A percentile compares a stretch with the other conserved stretches of the same genome.
phyloP scores from a whole-genome alignment of 2,113 vertebrate genomes.

The Tautogolabrus adspersus region DNA sequence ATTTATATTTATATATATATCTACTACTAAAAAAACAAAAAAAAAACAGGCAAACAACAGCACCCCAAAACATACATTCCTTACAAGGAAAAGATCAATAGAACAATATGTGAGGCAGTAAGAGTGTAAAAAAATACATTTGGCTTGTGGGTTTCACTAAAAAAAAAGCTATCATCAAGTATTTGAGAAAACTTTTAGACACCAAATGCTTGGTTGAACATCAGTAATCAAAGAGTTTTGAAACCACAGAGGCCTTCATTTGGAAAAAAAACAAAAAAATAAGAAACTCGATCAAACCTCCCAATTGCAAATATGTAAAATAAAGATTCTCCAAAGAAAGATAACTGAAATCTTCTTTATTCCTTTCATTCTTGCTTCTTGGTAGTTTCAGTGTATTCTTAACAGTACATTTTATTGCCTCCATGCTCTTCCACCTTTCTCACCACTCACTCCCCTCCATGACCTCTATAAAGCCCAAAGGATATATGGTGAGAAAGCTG shows the following conservation, averaged over 20 bases:
- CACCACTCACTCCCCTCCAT: background rate
- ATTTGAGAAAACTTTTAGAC: background rate
- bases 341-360: background rate
- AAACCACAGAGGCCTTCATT: background rate
- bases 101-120: background rate
- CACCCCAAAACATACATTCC: no score
- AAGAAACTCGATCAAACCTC: background rate
- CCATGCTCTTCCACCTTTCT: background rate
- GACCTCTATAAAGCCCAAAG: background rate
- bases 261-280: background rate
- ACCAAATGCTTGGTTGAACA: background rate
- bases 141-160: no score
- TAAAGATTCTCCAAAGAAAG: background rate
- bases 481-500: slow-evolving; percentile 19
- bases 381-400: background rate
- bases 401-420: background rate
- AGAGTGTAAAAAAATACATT: background rate
- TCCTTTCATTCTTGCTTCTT: background rate
- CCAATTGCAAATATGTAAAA: background rate
- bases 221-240: background rate
- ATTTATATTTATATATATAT: no score
- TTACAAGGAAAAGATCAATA: background rate
- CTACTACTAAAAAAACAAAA: no score
- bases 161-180: no score
- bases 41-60: no score